A percentile compares a stretch with the other conserved stretches of the same genome.
These are phyloP conservation scores for Syrphus vitripennis DNA, from an alignment of 2,888 invertebrate genomes.

Conservation along the genomic window DNA sequence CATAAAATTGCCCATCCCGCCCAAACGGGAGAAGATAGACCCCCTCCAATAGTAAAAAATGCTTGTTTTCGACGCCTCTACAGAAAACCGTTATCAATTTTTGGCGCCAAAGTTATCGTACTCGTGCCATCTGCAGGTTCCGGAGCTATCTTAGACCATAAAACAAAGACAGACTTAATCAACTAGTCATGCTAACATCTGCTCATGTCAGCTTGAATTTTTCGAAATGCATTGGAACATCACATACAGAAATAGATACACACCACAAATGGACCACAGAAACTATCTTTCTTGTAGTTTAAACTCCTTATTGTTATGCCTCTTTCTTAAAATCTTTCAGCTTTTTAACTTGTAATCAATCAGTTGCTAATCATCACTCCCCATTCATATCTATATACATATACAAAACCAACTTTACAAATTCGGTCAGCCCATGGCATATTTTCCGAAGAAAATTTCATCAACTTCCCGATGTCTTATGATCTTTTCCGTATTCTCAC, in stretches of 20 bases:
- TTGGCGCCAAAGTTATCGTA: too few species aligned
- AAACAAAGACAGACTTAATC: too few species aligned
- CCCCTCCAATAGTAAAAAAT: too few species aligned
- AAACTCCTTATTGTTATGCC: background rate
- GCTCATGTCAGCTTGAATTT: background rate
- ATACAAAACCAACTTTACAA: constrained; percentile 27
- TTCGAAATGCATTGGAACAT: background rate
- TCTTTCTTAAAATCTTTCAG: background rate
- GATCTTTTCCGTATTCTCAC: constrained; percentile 17
- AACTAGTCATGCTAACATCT: too few species aligned
- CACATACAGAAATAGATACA: too few species aligned
- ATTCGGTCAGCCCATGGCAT: constrained; percentile 62
- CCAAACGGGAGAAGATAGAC: too few species aligned
- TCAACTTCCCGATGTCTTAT: constrained; percentile 40
- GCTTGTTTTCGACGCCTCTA: too few species aligned
- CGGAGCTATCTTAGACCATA: too few species aligned
- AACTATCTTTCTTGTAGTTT: background rate
- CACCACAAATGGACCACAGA: background rate
- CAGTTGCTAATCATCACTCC: constrained; percentile 8
- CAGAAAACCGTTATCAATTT: too few species aligned
- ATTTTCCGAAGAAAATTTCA: constrained; percentile 63
- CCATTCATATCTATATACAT: background rate
- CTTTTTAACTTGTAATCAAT: background rate
- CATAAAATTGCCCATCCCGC: too few species aligned
- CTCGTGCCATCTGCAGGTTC: too few species aligned